A percentile compares a stretch with the other conserved stretches of the same genome.
Evolutionary conservation across 2,797 vertebrate species (phyloP).

Genomic region (Falco peregrinus): DNA sequence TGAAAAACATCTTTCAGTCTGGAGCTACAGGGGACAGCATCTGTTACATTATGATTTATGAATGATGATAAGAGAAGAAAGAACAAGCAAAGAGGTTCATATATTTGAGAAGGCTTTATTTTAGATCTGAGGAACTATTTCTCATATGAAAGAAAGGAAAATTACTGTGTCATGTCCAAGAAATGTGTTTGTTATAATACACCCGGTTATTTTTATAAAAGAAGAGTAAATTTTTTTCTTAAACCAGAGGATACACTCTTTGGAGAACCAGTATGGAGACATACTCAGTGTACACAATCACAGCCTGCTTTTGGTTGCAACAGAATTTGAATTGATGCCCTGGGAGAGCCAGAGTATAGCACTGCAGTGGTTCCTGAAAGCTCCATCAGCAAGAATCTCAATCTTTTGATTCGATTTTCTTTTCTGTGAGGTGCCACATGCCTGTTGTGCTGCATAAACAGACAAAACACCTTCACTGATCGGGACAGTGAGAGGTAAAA

Average conservation of each 20-base stretch:
- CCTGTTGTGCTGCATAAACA: background rate
- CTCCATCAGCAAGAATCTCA: background rate
- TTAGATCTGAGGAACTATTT: slow-evolving; percentile 57
- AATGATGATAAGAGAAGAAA: background rate
- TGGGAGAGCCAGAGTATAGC: background rate
- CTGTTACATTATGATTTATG: background rate
- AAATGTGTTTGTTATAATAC: slow-evolving; percentile 41
- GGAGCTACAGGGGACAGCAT: background rate
- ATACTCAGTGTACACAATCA: background rate
- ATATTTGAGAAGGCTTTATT: slow-evolving; percentile 51
- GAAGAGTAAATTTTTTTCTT: background rate
- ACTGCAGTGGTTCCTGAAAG: background rate
- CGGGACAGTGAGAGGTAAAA: background rate
- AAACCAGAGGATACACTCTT: background rate
- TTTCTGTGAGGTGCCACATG: background rate
- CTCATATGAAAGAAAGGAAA: slow-evolving; percentile 45
- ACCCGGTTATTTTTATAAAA: slow-evolving; percentile 49
- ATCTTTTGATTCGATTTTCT: background rate
- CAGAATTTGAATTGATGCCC: background rate
- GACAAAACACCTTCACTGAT: background rate
- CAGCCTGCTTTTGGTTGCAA: background rate
- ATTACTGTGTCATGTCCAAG: slow-evolving; percentile 26
- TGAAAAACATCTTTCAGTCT: background rate
- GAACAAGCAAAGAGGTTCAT: background rate
- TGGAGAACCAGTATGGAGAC: background rate